These are phyloP conservation scores for Nipponacmea schrenckii DNA, from an alignment of 2,888 invertebrate genomes.

Conservation along the genomic window DNA sequence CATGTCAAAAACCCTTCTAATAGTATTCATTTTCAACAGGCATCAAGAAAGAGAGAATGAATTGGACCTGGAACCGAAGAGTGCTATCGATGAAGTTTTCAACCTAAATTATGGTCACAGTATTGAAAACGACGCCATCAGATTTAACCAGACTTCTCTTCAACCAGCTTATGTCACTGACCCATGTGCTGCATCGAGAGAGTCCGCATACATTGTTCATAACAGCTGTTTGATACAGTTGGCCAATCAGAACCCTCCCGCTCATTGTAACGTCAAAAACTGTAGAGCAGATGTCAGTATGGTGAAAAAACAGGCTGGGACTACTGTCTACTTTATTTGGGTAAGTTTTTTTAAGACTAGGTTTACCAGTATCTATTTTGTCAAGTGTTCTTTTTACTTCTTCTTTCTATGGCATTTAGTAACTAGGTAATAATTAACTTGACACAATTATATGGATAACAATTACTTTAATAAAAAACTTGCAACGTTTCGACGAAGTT, in stretches of 20 bases:
- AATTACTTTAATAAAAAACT: too few relatives aligned
- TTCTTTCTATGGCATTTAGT: too few relatives aligned
- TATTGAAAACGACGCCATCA: background rate
- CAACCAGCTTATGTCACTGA: background rate
- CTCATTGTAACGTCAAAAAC: background rate
- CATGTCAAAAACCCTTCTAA: too few relatives aligned
- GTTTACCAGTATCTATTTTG: too few relatives aligned
- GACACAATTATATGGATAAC: too few relatives aligned
- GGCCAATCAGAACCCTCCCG: background rate
- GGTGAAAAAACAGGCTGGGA: background rate
- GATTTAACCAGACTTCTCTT: background rate
- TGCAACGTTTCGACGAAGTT: too few relatives aligned
- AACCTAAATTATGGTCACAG: background rate
- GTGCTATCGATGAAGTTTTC: background rate
- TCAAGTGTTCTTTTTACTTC: too few relatives aligned
- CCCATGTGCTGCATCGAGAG: background rate
- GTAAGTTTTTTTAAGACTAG: background rate
- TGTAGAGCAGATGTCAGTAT: background rate
- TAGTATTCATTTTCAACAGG: too few relatives aligned
- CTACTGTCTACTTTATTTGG: background rate
- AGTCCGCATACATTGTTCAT: background rate
- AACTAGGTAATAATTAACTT: too few relatives aligned
- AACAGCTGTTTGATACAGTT: constrained; percentile 6
- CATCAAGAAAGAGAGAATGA: background rate
- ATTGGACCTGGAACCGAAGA: background rate